Evolutionary conservation across 2,113 vertebrate species (phyloP), one percentile per base, ranked within the genome.

Genomic region (Athene cunicularia): DNA sequence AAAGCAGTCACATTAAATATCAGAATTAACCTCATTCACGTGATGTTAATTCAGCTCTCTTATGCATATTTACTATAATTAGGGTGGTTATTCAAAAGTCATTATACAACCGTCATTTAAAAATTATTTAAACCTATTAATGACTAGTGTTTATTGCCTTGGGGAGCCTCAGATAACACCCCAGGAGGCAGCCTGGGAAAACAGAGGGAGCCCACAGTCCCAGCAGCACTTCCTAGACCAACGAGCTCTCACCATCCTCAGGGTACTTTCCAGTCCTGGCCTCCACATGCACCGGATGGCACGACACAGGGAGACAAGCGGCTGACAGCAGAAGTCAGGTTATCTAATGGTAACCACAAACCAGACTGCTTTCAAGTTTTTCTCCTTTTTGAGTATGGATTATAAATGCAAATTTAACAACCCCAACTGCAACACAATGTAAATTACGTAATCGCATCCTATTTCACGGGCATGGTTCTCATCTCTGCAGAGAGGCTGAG

Each of bases 331-430:
- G 28, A 76, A 63, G 80, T 47, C 0, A 0, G 14, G 86, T 86
- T 84, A 85, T 47, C 63, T 59, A 67, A 62, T 1, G 73, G 63
- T 43, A 84, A 77, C 72, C 2, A 2, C 80, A 89, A 55, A 84
- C 30, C 80, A 74, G n/a, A 55, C 27, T 49, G 80, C 23, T 86
- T 90, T 86, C 62, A 73, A 53, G 39, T 73, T 84, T 64, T 86
- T 64, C 59, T 91, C 88, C 71, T 83, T 56, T 60, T 43, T 91
- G 55, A 89, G 64, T 30, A 72, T 3, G 27, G 80, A 87, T 85
- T 89, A 90, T 47, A 94, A 94, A 96, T 60, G 81, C 75, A 86
- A 74, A 95, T 67, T 20, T 39, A 88, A 93, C 90, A 86, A 33
- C 45, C 53, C 56, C 86, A 80, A 68, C 50, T 0, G 0, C 76